A percentile compares a stretch with the other conserved stretches of the same genome.
Evolutionary conservation across 2,888 invertebrate genomes (phyloP).

Genomic region (Macrophya annulata): DNA sequence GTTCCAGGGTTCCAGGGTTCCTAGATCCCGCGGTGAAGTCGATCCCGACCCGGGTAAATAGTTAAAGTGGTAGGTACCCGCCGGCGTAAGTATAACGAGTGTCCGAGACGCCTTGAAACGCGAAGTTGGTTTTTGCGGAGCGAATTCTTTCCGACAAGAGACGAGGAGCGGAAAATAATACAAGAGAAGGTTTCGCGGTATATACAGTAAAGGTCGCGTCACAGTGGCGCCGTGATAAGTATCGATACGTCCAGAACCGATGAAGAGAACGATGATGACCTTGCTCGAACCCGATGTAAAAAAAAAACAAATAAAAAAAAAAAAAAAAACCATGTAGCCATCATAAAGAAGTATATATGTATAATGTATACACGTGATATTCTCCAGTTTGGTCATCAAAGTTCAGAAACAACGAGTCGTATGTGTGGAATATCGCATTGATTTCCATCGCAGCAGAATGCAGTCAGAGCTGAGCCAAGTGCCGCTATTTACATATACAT

Average conservation of each 20-base stretch:
- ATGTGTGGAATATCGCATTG: background rate
- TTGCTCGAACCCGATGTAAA: slow-evolving; percentile 19
- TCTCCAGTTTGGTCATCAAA: slow-evolving; percentile 6
- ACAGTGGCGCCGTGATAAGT: slow-evolving; percentile 21
- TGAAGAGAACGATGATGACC: slow-evolving; percentile 11
- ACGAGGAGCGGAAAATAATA: slow-evolving; percentile 52
- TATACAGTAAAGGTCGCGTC: slow-evolving; percentile 25
- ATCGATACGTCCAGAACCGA: slow-evolving; percentile 25
- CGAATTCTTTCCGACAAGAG: slow-evolving; percentile 49
- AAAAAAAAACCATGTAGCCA: background rate
- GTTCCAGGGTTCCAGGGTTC: slow-evolving; percentile 42
- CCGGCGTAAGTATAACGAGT: slow-evolving; percentile 48
- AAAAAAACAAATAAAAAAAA: background rate
- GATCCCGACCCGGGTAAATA: slow-evolving; percentile 43
- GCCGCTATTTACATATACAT: background rate
- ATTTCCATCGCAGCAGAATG: slow-evolving; percentile 12
- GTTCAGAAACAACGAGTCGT: slow-evolving; percentile 27
- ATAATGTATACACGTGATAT: background rate
- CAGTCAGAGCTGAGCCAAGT: background rate
- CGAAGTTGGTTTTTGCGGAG: slow-evolving; percentile 49
- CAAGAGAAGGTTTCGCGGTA: slow-evolving; percentile 5
- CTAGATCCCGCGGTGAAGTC: slow-evolving; percentile 49
- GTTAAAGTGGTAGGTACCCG: slow-evolving; percentile 55
- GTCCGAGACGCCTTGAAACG: slow-evolving; percentile 51
- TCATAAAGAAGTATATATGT: background rate